A percentile compares a stretch with the other conserved stretches of the same genome.
These are phyloP conservation scores for Mola mola DNA, from an alignment of 2,113 vertebrate genomes.

Conservation along the genomic window DNA sequence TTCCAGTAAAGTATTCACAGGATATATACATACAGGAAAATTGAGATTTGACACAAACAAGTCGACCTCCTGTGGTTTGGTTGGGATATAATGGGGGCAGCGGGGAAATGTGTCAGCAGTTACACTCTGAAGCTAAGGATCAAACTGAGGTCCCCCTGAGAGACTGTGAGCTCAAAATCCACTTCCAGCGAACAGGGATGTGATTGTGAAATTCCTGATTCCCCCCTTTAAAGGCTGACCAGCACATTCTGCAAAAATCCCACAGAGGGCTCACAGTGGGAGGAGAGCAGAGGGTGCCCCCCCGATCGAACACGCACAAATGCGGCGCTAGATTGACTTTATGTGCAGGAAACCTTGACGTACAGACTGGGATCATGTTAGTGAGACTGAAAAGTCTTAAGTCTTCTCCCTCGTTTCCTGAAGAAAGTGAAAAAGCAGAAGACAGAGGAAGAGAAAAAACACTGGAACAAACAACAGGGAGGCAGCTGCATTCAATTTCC, in stretches of 20 bases:
- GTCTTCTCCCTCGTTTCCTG: conserved; percentile 2
- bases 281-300: conserved; percentile 4
- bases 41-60: conserved; percentile 45
- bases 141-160: conserved; percentile 40
- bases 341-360: conserved; percentile 20
- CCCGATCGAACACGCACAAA: conserved; percentile 21
- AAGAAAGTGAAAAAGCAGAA: conserved; percentile 22
- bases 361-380: conserved; percentile 7
- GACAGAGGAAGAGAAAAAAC: background rate
- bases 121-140: conserved; percentile 51
- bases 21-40: background rate
- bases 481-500: conserved; percentile 77
- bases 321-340: background rate
- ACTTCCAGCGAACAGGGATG: conserved; percentile 16
- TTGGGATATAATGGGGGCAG: conserved; percentile 43
- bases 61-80: conserved; percentile 33
- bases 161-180: conserved; percentile 35
- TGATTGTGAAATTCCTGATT: conserved; percentile 51
- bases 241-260: conserved; percentile 41
- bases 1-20: background rate
- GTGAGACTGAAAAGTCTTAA: background rate
- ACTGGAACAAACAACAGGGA: conserved; percentile 63
- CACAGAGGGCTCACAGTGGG: conserved; percentile 6
- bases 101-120: conserved; percentile 50
- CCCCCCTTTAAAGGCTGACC: conserved; percentile 54